Base-by-base conservation (phyloP, 2,797 vertebrate species). In the Furcifer pardalis region DNA sequence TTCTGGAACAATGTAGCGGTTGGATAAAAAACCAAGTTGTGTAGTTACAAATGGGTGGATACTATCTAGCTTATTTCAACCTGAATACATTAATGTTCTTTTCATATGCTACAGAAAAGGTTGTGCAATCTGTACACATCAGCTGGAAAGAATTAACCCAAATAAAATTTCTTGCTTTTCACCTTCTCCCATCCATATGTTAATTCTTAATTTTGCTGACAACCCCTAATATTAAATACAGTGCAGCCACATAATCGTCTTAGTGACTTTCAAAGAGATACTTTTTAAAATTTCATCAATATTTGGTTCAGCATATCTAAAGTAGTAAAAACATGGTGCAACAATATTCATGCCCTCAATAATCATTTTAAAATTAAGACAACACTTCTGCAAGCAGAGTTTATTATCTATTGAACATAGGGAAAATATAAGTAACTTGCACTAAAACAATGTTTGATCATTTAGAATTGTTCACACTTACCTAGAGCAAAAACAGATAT, bases 121-220 rank as follows among this genome's bases (percentile, higher is more conserved):
- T 84, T 56, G 30, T 13, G 86, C 52, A 65, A 2, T 85, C 72
- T 71, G 77, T 9, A 86, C 90, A 7, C 85, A 89, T 77, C 44
- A 84, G 59, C 46, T 44, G 30, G 2, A 73, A 46, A 88, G 62
- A 65, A 87, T 85, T 89, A 90, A 89, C 12, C 2, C 69, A 84
- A 86, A 81, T 30, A 86, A 87, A 46, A 86, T 87, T 59, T 17
- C 7, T 81, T 81, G 52, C 42, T 77, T 89, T 86, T 92, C 37
- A 65, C 59, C 68, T 15, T 89, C 89, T 88, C 60, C 87, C 25
- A 89, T 83, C 82, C 84, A 49, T 92, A 83, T 84, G 66, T 73
- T 82, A 86, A 66, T 23, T 17, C 84, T 2, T 12, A 52, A 30
- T 90, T 91, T 84, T 86, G 13, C 35, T 88, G 65, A 46, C 40